phyloP scores from a whole-genome alignment of 2,888 invertebrate genomes.

The Drosophila kokeensis region DNA sequence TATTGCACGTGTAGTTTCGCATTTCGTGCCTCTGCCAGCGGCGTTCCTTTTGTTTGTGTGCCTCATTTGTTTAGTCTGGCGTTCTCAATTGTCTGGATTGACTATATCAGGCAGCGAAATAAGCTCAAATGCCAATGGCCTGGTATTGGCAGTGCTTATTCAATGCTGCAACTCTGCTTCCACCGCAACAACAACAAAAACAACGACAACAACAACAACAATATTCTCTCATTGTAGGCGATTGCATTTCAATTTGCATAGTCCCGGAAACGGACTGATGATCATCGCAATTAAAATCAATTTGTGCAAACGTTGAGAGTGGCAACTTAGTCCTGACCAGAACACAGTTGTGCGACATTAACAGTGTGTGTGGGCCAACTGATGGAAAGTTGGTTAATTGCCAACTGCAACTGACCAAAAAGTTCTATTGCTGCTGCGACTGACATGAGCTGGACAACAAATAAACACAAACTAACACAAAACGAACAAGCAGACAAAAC shows the following conservation, averaged over 20 bases:
- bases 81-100: conserved; percentile 13
- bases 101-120: neutral
- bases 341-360: conserved; percentile 36
- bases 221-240: conserved; percentile 41
- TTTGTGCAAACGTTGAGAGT: conserved; percentile 25
- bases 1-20: neutral
- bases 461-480: conserved; percentile 5
- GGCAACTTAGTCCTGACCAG: conserved; percentile 1
- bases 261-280: conserved; percentile 8
- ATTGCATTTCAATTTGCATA: conserved; percentile 58
- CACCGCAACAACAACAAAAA: neutral
- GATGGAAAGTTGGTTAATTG: conserved; percentile 54
- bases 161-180: conserved; percentile 1
- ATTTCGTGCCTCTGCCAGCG: conserved; percentile 10
- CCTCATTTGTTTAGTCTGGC: conserved; percentile 30
- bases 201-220: conserved; percentile 11
- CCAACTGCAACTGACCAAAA: conserved; percentile 35
- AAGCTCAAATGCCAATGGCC: conserved; percentile 5
- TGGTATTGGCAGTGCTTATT: conserved; percentile 14
- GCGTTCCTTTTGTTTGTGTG: conserved; percentile 9
- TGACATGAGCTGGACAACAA: conserved; percentile 18
- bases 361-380: conserved; percentile 2
- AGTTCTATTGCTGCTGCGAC: conserved; percentile 21
- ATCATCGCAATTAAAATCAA: conserved; percentile 54
- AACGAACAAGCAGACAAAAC: conserved; percentile 12